Conservation (phyloP, 2,113 vertebrate species). For the Ursus arctos region DNA sequence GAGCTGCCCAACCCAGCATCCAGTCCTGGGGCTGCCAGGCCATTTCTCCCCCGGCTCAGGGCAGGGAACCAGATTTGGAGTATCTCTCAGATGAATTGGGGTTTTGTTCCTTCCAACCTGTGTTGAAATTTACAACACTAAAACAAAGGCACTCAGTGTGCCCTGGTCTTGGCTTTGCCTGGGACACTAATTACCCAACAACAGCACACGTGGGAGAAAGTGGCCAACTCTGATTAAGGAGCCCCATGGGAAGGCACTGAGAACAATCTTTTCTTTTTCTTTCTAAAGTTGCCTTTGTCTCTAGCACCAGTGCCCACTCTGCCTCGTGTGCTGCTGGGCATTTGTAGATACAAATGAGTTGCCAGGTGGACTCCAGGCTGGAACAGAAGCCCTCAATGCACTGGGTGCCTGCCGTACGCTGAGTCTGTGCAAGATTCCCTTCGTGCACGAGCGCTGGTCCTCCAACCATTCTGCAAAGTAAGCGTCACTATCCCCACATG, state of each 20-base stretch:
- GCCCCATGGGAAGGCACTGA: neutral
- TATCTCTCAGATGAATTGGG: constrained; percentile 64
- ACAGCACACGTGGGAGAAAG: neutral
- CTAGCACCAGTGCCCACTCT: neutral
- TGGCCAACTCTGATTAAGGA: constrained; percentile 6
- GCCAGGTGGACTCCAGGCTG: neutral
- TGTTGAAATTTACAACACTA: constrained; percentile 65
- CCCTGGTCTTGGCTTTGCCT: constrained; percentile 64
- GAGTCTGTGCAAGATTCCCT: neutral
- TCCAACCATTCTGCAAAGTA: neutral
- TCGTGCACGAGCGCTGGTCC: neutral
- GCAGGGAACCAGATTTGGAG: neutral
- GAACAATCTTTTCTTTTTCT: constrained; percentile 45
- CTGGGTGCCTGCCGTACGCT: rapidly evolving
- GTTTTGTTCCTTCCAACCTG: constrained; percentile 70
- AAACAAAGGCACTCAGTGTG: constrained; percentile 78
- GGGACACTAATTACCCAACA: constrained; percentile 58
- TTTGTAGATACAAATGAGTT: neutral
- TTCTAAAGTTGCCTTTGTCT: neutral
- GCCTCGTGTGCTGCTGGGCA: neutral
- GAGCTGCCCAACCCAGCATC: neutral
- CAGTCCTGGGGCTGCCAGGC: neutral
- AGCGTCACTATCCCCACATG: neutral
- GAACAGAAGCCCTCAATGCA: rapidly evolving
- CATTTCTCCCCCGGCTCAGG: neutral